Evolutionary conservation across 2,888 invertebrate species (phyloP), one percentile per base, ranked within the genome.

Genomic region (Scaeva pyrastri): DNA sequence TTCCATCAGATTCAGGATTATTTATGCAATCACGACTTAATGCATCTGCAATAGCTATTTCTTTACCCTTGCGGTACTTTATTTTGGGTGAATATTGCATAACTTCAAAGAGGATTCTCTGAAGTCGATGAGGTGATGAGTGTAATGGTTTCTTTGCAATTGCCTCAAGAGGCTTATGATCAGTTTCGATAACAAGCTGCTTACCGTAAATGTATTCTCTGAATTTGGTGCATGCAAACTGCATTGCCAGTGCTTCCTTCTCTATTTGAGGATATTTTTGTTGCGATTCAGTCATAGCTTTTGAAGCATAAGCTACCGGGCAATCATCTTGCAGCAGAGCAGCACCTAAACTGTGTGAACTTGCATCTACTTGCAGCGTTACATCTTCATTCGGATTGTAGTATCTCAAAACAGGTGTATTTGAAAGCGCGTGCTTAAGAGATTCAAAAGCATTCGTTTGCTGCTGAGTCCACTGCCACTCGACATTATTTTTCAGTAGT

Each of bases 91-190:
- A 58, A 58, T 58, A 58, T 58, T 58, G 56, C 36, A 58, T 58
- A 2, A 58, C 58, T 64, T 64, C 43, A 2, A 64, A 23, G 0
- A 43, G 41, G n/a, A 64, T 64, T 39, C 26, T 43, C 19, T 64
- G 64, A 0, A 64, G 45, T n/a, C 64, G 23, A 64, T 43, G 64
- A 41, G 43, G 64, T 8, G 64, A 41, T 6, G 41, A 43, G n/a
- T 64, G 64, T 16, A 64, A 43, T 23, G 64, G 64, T 41, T 64
- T 64, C 64, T 64, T 21, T 81, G 89, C 89, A 56, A 90, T 88
- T 16, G 88, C 26, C 48, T 84, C 89, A 19, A 91, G 77, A 1
- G 89, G 90, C 71, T 89, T 89, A 71, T 91, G 90, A 79, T 91
- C 90, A 43, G 89, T 88, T 56, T 89, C 56, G 11, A 90, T 83